Base-by-base conservation (phyloP, 2,888 invertebrate species). In the Deilephila elpenor region DNA sequence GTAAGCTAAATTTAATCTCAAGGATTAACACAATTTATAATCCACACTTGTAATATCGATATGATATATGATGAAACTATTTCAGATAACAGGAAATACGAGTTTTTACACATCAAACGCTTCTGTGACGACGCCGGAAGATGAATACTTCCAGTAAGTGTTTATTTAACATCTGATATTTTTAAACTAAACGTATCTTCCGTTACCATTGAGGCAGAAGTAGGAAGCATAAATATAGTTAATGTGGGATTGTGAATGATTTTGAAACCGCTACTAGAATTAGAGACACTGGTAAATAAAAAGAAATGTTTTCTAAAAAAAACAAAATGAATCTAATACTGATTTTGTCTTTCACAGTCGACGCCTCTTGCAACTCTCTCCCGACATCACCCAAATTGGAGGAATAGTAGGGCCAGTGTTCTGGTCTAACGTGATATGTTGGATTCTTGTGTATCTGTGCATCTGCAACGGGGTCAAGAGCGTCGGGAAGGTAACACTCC, bases 391-490 rank as follows among this genome's bases (percentile, higher is more conserved):
- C 19, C 95, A 97, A 53, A 95, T 97, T 14, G 98, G 98, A 0
- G 93, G 95, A 1, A 95, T 99, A 32, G 97, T 98, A 8, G 98
- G 97, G 97, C 97, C 97, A 1, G 91, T 98, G 70, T 96, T 98
- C 70, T 89, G 96, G 76, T 96, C 97, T 82, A 96, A 98, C 74
- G 84, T 97, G 0, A 89, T 98, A 32, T 96, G 97, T 60, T 98
- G 98, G 98, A 84, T 97, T 17, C 89, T 98, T 71, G 96, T 98
- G 19, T 98, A 97, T 89, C 92, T 98, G 72, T 98, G 98, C 89
- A 97, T 98, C 78, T 96, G 97, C 91, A 97, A 97, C 81, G 98
- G 98, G 71, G 97, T 98, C 76, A 97, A 97, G 91, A 97, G 97
- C 89, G 97, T 98, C 44, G 98, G 98, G 85, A 98, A 98, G 95